Conservation (phyloP, 2,113 vertebrate genomes). For the Campylorhamphus procurvoides region DNA sequence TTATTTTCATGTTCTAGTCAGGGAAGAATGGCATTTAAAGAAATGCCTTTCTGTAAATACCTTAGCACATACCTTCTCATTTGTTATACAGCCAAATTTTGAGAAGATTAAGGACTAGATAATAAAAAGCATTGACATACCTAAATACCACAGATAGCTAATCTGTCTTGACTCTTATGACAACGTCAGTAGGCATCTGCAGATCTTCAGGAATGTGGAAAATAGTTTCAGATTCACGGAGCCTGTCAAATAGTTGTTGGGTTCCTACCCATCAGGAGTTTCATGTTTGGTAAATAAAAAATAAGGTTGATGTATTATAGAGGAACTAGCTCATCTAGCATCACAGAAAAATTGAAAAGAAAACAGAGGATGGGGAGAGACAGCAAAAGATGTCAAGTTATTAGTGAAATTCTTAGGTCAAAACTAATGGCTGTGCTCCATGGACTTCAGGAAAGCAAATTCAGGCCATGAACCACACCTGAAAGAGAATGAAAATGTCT, state of each 20-base stretch:
- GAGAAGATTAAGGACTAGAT: not conserved
- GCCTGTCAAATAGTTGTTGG: not conserved
- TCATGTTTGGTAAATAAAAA: not conserved
- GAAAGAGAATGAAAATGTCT: not conserved
- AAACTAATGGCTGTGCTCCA: not conserved
- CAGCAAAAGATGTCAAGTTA: not conserved
- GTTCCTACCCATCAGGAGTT: fast-evolving
- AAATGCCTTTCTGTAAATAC: not conserved
- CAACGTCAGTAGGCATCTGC: not conserved
- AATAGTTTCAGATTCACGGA: not conserved
- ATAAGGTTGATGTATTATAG: not conserved
- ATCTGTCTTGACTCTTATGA: not conserved
- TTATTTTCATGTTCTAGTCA: not conserved
- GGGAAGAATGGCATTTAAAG: not conserved
- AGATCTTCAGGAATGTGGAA: not conserved
- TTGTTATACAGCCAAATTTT: not conserved
- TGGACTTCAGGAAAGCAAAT: not conserved
- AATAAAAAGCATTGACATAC: not conserved
- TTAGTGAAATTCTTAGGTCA: not conserved
- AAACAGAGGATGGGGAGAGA: not conserved
- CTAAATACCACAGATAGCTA: not conserved
- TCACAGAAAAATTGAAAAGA: not conserved
- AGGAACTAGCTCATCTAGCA: not conserved
- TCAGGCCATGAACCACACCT: not conserved
- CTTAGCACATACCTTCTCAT: not conserved